Percentiles rank a stretch among this genome's conserved stretches.
phyloP scores from a whole-genome alignment of 2,113 vertebrate species.

The Pipa parva region DNA sequence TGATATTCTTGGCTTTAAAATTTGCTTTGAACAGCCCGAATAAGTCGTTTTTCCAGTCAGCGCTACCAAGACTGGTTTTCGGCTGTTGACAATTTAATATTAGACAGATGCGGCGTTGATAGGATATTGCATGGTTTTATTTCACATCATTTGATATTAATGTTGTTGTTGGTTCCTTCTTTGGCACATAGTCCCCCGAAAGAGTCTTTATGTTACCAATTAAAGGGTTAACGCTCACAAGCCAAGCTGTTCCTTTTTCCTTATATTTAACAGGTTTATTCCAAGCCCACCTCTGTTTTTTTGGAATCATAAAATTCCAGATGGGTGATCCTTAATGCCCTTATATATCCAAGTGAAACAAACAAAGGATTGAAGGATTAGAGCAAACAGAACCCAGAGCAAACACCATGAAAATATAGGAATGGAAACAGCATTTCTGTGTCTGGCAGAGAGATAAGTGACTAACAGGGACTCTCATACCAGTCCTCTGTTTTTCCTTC shows the following conservation, averaged over 20 bases:
- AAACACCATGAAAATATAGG: slow-evolving; percentile 9
- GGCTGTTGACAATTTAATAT: slow-evolving; percentile 32
- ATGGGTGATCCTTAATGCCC: slow-evolving; percentile 41
- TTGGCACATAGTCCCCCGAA: background rate
- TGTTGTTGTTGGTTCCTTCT: background rate
- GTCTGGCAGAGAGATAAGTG: slow-evolving; percentile 32
- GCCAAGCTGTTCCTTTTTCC: background rate
- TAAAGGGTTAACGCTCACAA: background rate
- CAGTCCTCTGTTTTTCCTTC: background rate
- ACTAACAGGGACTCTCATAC: background rate
- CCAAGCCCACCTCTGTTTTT: slow-evolving; percentile 39
- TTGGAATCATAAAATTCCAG: slow-evolving; percentile 43
- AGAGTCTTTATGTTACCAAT: too few species aligned
- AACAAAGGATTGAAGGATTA: slow-evolving; percentile 39
- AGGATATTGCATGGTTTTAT: slow-evolving; percentile 2
- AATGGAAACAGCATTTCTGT: slow-evolving; percentile 1
- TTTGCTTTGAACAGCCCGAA: background rate
- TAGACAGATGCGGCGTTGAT: slow-evolving; percentile 19
- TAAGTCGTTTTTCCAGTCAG: slow-evolving; percentile 18
- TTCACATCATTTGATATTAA: slow-evolving; percentile 4
- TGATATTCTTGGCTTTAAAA: slow-evolving; percentile 30
- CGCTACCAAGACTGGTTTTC: slow-evolving; percentile 21
- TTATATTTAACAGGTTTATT: background rate
- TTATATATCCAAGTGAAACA: slow-evolving; percentile 41
- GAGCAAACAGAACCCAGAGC: slow-evolving; percentile 21